phyloP scores from a whole-genome alignment of 2,888 invertebrate species.

The Dysmachus trigonus region DNA sequence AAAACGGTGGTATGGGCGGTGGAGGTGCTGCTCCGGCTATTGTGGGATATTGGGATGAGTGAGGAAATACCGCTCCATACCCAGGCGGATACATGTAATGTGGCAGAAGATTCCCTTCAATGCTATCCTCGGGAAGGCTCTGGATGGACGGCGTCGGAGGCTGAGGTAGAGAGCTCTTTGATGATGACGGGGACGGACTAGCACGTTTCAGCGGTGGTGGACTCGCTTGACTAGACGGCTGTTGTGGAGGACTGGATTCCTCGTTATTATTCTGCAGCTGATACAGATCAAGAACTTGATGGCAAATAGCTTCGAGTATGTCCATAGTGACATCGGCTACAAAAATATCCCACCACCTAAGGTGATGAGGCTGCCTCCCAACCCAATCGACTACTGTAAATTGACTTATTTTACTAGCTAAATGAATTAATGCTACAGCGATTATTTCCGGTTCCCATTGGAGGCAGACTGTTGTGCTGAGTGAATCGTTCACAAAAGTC shows the following conservation, averaged over 20 bases:
- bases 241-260: constrained; percentile 75
- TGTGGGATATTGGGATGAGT: constrained; percentile 53
- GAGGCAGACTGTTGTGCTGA: constrained; percentile 94
- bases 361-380: constrained; percentile 78
- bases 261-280: constrained; percentile 75
- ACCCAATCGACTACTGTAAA: constrained; percentile 95
- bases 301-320: constrained; percentile 95
- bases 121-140: constrained; percentile 38
- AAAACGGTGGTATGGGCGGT: constrained; percentile 58
- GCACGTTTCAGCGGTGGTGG: constrained; percentile 51
- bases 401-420: constrained; percentile 95
- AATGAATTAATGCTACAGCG: constrained; percentile 95
- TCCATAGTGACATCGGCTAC: constrained; percentile 95
- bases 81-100: constrained; percentile 64
- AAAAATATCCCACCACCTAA: constrained; percentile 98
- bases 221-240: constrained; percentile 62
- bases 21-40: constrained; percentile 55
- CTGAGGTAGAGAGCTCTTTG: background rate
- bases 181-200: constrained; percentile 50
- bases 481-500: constrained; percentile 99
- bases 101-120: constrained; percentile 49
- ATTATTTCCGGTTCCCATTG: constrained; percentile 99
- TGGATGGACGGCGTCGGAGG: background rate
- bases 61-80: constrained; percentile 63
- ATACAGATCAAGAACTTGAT: constrained; percentile 93